phyloP scores from a whole-genome alignment of 2,888 invertebrate species.

The Xestia c-nigrum region DNA sequence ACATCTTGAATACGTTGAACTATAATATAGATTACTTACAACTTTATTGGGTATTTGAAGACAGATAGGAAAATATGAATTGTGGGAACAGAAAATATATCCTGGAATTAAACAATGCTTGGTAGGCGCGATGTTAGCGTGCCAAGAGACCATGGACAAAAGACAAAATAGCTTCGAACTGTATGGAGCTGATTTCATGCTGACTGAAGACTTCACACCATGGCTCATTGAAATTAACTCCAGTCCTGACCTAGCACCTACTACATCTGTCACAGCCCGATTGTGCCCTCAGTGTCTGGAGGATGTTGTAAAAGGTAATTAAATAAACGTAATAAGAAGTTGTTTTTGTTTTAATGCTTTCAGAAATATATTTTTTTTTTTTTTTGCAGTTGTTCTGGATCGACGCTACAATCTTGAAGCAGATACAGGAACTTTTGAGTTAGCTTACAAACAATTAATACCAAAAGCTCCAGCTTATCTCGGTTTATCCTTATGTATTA shows the following conservation, averaged over 20 bases:
- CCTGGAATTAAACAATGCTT: conserved; percentile 96
- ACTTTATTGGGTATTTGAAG: conserved; percentile 81
- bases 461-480: conserved; percentile 95
- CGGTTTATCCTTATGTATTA: conserved; percentile 93
- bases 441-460: conserved; percentile 94
- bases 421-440: conserved; percentile 95
- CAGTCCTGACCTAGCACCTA: conserved; percentile 97
- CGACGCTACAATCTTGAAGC: conserved; percentile 93
- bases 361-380: conserved; percentile 18
- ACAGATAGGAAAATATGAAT: conserved; percentile 93
- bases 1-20: conserved; percentile 42
- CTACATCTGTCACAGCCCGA: conserved; percentile 96
- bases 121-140: conserved; percentile 95
- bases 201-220: conserved; percentile 96
- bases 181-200: conserved; percentile 98
- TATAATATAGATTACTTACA: conserved; percentile 38
- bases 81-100: conserved; percentile 96
- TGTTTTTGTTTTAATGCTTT: background rate
- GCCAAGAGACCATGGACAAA: conserved; percentile 96
- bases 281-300: conserved; percentile 97
- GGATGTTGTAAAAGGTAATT: conserved; percentile 96
- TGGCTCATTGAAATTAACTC: conserved; percentile 99
- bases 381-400: conserved; percentile 93
- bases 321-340: background rate
- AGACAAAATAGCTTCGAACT: conserved; percentile 96